Evolutionary conservation across 2,113 vertebrate species (phyloP).

Genomic region (Siniperca chuatsi): DNA sequence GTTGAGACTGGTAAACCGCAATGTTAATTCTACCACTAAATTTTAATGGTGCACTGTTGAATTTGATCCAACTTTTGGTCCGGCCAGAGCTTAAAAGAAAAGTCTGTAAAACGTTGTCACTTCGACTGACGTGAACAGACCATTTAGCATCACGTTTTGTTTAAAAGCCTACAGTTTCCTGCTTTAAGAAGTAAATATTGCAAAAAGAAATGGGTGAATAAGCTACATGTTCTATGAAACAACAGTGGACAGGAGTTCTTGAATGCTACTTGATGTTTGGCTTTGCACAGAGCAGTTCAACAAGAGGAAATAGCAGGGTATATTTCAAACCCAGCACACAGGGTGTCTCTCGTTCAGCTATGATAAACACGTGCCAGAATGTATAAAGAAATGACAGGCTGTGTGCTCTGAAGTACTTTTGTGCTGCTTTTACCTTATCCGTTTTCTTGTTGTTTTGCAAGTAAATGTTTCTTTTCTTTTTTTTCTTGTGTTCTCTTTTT

Average conservation of each 20-base stretch:
- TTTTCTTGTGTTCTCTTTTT: conserved; percentile 68
- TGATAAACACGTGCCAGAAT: conserved; percentile 78
- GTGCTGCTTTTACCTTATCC: conserved; percentile 74
- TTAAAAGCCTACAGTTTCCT: conserved; percentile 6
- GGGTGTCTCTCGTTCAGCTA: conserved; percentile 66
- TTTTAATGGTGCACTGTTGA: conserved; percentile 34
- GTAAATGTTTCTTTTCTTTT: conserved; percentile 29
- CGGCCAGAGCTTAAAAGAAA: not conserved
- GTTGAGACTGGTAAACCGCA: conserved; percentile 5
- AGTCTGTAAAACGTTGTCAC: conserved; percentile 1
- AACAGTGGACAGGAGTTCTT: conserved; percentile 47
- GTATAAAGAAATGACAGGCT: conserved; percentile 73
- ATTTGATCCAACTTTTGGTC: conserved; percentile 27
- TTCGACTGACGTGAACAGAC: conserved; percentile 34
- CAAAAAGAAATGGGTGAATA: conserved; percentile 23
- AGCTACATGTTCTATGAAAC: conserved; percentile 21
- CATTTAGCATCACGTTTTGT: conserved; percentile 19
- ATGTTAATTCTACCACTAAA: not conserved
- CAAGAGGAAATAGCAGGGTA: conserved; percentile 55
- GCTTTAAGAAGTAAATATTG: conserved; percentile 14
- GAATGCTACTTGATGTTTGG: conserved; percentile 61
- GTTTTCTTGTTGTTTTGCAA: conserved; percentile 73
- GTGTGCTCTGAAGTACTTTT: conserved; percentile 73
- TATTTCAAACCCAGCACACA: conserved; percentile 48
- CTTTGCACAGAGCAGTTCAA: conserved; percentile 62